phyloP scores from a whole-genome alignment of 2,113 vertebrate genomes.

The Lagopus muta region DNA sequence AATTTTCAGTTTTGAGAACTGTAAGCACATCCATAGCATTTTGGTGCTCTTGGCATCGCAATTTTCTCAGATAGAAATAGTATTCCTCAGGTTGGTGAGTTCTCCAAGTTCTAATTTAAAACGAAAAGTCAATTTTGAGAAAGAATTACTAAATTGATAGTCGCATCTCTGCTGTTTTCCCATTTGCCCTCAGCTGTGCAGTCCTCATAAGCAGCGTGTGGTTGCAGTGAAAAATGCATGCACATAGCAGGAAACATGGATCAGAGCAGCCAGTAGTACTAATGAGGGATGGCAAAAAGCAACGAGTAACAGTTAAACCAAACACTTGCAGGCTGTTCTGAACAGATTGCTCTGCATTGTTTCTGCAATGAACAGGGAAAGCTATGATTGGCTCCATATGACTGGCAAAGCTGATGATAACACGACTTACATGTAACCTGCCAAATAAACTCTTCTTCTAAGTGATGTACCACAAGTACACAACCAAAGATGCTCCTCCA shows the following conservation, averaged over 20 bases:
- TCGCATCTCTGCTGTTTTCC: neutral
- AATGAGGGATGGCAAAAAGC: neutral
- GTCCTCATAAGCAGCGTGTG: neutral
- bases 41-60: neutral
- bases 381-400: constrained; percentile 59
- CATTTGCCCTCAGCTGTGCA: neutral
- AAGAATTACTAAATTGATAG: neutral
- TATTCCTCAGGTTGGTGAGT: neutral
- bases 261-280: neutral
- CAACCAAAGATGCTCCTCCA: constrained; percentile 42
- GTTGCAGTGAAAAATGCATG: neutral
- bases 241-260: neutral
- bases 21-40: neutral
- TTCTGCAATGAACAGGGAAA: constrained; percentile 35
- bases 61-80: neutral
- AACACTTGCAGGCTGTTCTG: neutral
- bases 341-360: constrained; percentile 23
- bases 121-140: neutral
- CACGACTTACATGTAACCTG: constrained; percentile 57
- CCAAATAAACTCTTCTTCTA: constrained; percentile 29
- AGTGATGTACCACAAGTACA: neutral
- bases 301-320: constrained; percentile 17
- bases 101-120: neutral
- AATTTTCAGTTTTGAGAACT: neutral
- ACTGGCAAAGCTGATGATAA: constrained; percentile 60